Base-by-base conservation (phyloP, 2,797 vertebrate genomes). In the Microctenopoma steveboyesi region DNA sequence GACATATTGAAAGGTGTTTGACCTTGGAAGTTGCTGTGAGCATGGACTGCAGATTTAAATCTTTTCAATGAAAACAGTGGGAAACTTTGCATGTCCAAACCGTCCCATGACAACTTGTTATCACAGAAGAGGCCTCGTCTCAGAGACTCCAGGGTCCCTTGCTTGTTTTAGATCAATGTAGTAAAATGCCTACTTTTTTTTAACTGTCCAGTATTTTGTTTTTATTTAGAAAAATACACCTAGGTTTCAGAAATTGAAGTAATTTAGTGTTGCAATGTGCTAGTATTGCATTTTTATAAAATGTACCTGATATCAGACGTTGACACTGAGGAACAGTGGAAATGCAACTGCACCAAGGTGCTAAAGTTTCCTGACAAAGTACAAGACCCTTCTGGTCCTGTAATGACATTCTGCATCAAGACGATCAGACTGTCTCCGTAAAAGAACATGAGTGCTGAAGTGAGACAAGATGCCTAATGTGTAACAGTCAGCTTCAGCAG, bases 401-500 rank as follows among this genome's bases (percentile, higher is more conserved):
- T 81, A 77, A 88, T 86, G 64, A 76, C 64, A 82, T 79, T 80
- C 79, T 67, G 70, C 69, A 51, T 22, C 22, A 22, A 22, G 22
- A 22, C 22, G 49, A 72, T 71, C 75, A 64, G 64, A 73, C 70
- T 74, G 75, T 68, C 54, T 60, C 55, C 63, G 33, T 60, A 35
- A 75, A 78, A 47, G 80, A 72, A 69, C 45, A 72, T 27, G 49
- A 72, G 78, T 47, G 73, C 54, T 74, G 60, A 75, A 74, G 75
- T 71, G 63, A 74, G 78, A 84, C 78, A 73, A 64, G 68, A 85
- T 85, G 79, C 74, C 69, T 80, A 55, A 85, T 74, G 77, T 84
- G 74, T 81, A 79, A 64, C 50, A 71, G 77, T 78, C 74, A 75
- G 76, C 81, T 75, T 83, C 78, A 9, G 42, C 4, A 5, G 40